phyloP scores from a whole-genome alignment of 2,113 vertebrate genomes.

The Pedionomus torquatus region DNA sequence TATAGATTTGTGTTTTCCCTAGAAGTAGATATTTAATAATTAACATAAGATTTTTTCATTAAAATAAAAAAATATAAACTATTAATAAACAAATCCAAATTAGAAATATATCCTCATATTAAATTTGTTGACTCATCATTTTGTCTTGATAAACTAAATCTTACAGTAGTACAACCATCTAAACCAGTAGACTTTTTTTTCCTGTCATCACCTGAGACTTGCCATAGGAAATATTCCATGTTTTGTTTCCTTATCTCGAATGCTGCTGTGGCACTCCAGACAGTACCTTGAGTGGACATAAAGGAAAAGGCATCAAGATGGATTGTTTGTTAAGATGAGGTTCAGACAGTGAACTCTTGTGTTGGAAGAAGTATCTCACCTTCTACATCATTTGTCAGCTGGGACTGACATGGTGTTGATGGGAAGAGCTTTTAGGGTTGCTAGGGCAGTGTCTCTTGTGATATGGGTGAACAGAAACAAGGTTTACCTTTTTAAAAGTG shows the following conservation, averaged over 20 bases:
- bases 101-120: not conserved
- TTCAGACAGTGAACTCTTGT: not conserved
- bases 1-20: not conserved
- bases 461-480: not conserved
- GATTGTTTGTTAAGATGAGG: not conserved
- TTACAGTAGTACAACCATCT: not conserved
- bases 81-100: not conserved
- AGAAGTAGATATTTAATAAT: not conserved
- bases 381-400: not conserved
- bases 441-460: not conserved
- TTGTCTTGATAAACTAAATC: not conserved
- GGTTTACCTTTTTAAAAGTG: not conserved
- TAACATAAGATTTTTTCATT: not conserved
- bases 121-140: not conserved
- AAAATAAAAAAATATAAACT: not conserved
- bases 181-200: not conserved
- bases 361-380: not conserved
- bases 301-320: not conserved
- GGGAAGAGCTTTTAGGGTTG: not conserved
- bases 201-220: not conserved
- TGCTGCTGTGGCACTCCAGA: not conserved
- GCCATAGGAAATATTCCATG: not conserved
- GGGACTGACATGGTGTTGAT: not conserved
- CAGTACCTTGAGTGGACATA: not conserved
- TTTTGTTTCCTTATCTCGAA: not conserved